Conservation (phyloP, 2,888 invertebrate species). For the Dorcus parallelipipedus region DNA sequence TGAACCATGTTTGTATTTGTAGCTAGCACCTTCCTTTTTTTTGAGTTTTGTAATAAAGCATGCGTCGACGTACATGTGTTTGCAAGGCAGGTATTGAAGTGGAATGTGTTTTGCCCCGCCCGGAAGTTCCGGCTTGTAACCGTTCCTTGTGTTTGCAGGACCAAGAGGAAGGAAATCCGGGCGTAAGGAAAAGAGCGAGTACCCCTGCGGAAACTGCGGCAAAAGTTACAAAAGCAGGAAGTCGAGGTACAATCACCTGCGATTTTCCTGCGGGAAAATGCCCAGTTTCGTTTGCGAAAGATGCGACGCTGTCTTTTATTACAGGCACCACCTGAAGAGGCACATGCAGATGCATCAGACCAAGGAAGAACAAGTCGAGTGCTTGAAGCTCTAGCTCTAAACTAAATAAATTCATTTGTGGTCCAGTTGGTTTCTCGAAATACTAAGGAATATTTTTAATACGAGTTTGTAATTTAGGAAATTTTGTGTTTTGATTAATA, state of each 20-base stretch:
- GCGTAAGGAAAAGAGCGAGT: conserved; percentile 3
- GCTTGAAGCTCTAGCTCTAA: no score
- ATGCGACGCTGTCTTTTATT: conserved; percentile 31
- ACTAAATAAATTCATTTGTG: background rate
- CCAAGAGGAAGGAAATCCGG: conserved; percentile 1
- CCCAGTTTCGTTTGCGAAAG: conserved; percentile 29
- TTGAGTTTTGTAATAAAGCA: no score
- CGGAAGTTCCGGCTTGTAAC: no score
- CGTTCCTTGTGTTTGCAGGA: background rate
- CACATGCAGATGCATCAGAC: conserved; percentile 19
- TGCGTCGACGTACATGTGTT: background rate
- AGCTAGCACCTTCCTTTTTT: no score
- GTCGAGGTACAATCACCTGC: conserved; percentile 30
- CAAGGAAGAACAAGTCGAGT: background rate
- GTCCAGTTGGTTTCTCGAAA: background rate
- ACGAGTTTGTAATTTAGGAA: no score
- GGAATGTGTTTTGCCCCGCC: background rate
- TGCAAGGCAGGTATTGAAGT: background rate
- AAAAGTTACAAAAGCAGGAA: conserved; percentile 31
- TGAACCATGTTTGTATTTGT: no score
- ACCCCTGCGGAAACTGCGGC: conserved; percentile 45
- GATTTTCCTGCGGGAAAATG: conserved; percentile 34
- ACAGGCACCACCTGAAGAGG: conserved; percentile 28
- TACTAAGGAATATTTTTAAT: background rate
- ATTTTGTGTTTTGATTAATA: no score